Evolutionary conservation across 2,797 vertebrate genomes (phyloP).

Genomic region (Sciurus carolinensis): DNA sequence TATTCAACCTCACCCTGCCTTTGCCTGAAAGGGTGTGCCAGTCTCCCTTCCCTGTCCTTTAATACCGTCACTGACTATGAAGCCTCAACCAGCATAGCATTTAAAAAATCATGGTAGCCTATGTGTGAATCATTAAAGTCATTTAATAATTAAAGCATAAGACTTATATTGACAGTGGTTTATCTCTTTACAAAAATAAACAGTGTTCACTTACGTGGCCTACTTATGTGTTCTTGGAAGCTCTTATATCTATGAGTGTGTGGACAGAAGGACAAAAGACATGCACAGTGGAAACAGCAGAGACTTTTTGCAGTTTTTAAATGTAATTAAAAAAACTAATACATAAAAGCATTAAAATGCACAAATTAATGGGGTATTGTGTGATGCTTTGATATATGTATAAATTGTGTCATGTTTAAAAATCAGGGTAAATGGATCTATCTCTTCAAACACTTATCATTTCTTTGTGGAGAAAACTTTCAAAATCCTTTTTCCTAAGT

Average conservation of each 20-base stretch:
- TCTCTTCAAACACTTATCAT: background rate
- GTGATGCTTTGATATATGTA: background rate
- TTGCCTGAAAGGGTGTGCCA: background rate
- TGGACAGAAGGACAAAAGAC: background rate
- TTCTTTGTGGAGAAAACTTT: background rate
- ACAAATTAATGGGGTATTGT: background rate
- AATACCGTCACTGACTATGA: background rate
- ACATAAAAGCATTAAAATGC: background rate
- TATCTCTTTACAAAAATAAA: constrained; percentile 16
- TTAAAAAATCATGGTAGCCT: background rate
- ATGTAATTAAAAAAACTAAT: background rate
- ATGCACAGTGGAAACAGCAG: background rate
- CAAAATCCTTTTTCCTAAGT: background rate
- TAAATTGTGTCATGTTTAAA: background rate
- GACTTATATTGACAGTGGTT: background rate
- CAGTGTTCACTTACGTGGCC: background rate
- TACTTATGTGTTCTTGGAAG: background rate
- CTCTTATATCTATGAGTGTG: background rate
- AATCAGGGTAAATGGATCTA: background rate
- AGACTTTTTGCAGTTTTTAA: constrained; percentile 10
- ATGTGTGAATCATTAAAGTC: background rate
- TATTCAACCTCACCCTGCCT: background rate
- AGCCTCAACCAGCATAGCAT: background rate
- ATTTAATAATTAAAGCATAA: background rate
- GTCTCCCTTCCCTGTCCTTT: background rate